Conservation (phyloP, 2,113 vertebrate species). For the Zosterops japonicus region DNA sequence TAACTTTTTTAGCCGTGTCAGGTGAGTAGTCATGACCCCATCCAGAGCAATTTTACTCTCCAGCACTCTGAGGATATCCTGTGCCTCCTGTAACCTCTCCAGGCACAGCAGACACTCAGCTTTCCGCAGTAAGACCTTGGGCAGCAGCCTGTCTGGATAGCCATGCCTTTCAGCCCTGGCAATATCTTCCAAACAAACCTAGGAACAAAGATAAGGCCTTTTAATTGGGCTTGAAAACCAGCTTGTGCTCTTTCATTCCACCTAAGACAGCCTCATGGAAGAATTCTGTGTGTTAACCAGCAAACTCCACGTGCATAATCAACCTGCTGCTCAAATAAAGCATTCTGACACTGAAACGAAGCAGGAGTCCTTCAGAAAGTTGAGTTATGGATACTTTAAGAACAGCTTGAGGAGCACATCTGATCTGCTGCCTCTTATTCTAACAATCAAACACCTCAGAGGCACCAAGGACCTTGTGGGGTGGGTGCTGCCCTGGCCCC, state of each 20-base stretch:
- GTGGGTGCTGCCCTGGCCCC: background rate
- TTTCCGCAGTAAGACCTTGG: conserved; percentile 83
- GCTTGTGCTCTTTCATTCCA: fast-evolving
- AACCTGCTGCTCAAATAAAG: background rate
- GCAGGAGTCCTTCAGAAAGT: background rate
- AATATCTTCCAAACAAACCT: conserved; percentile 89
- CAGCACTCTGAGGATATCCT: background rate
- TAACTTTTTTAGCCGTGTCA: conserved; percentile 50
- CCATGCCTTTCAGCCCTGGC: conserved; percentile 75
- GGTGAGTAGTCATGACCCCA: background rate
- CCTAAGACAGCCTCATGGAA: background rate
- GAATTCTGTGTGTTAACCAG: background rate
- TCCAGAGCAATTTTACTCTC: conserved; percentile 21
- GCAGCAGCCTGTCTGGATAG: conserved; percentile 82
- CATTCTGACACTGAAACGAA: fast-evolving
- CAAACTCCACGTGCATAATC: fast-evolving
- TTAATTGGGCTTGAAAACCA: background rate
- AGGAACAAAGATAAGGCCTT: background rate
- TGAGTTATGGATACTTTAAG: background rate
- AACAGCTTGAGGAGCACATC: background rate
- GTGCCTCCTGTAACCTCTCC: conserved; percentile 54
- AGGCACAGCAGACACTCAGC: conserved; percentile 78
- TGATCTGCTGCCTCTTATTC: background rate
- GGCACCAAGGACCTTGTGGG: background rate
- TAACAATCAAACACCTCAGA: background rate